Evolutionary conservation across 2,113 vertebrate species (phyloP), one percentile per base, ranked within the genome.

Genomic region (Chaenocephalus aceratus): DNA sequence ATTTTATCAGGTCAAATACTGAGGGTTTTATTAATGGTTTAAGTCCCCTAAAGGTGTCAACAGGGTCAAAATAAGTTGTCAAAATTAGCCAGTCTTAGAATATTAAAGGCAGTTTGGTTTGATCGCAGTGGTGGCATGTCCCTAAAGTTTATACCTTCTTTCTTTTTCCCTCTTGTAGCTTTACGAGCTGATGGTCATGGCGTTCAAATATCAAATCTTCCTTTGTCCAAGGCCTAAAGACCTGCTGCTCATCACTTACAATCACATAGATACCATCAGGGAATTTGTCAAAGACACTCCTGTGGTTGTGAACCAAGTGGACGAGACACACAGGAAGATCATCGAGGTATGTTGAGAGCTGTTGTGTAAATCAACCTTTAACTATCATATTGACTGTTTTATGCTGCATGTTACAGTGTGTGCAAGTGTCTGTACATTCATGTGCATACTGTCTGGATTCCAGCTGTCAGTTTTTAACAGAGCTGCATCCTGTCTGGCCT

Each of bases 161-260:
- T 58, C 5, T 13, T 26, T 21, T 18, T 15, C 3, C 1, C 15
- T 44, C 52, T 75, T 91, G 45, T 84, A 99, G 98, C 96, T 99
- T 11, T 99, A 98, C 21, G 97, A 99, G 72, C 93, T 99, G 79
- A 98, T 98, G 96, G 94, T 96, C 0, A 99, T 99, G 98, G 96
- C 97, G 16, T 97, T 99, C 93, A 99, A 99, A 82, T 96, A 98
- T 72, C 97, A 99, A 93, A 93, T 99, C 12, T 79, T 97, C 61
- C 94, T 96, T 21, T 98, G 97, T 87, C 96, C 97, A 48, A 95
- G 96, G 10, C 97, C 97, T 46, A 97, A 91, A 83, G 98, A 99
- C 89, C 77, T 99, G 49, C 89, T 99, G 84, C 96, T 99, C 58
- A 90, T 99, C 84, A 96, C 98, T 0, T 98, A 97, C 91, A 99